Evolutionary conservation across 2,888 invertebrate species (phyloP).

Genomic region (Hemistola chrysoprasaria): DNA sequence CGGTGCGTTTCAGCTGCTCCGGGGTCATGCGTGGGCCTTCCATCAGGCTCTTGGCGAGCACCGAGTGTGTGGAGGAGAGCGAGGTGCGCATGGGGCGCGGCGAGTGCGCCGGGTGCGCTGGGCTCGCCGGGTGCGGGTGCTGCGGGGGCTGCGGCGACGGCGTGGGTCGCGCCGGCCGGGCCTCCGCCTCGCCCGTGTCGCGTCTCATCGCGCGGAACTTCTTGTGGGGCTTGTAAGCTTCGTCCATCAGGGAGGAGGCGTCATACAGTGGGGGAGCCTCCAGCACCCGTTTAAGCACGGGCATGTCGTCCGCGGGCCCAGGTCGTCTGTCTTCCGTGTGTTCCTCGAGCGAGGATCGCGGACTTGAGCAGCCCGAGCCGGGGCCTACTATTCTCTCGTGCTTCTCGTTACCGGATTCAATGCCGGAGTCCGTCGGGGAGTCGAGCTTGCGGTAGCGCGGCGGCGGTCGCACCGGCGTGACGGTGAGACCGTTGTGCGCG

Average conservation of each 20-base stretch:
- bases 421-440: conserved; percentile 96
- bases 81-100: conserved; percentile 81
- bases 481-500: conserved; percentile 88
- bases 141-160: conserved; percentile 80
- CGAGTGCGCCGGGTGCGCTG: conserved; percentile 55
- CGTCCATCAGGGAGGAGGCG: conserved; percentile 95
- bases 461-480: conserved; percentile 85
- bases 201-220: conserved; percentile 94
- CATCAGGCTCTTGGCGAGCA: conserved; percentile 94
- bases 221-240: conserved; percentile 97
- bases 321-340: conserved; percentile 84
- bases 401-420: conserved; percentile 95
- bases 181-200: conserved; percentile 90
- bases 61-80: conserved; percentile 93
- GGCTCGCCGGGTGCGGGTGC: conserved; percentile 72
- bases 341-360: conserved; percentile 91
- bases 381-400: conserved; percentile 87
- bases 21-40: conserved; percentile 97
- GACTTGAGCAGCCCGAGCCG: conserved; percentile 92
- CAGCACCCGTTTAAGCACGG: conserved; percentile 94
- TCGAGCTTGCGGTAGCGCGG: conserved; percentile 92
- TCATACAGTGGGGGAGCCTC: conserved; percentile 96
- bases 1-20: conserved; percentile 95
- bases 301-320: conserved; percentile 93
- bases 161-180: conserved; percentile 62